Percentiles rank a stretch among this genome's conserved stretches.
Evolutionary conservation across 1,140 invertebrate species (phyloP).

Genomic region (Globodera rostochiensis): DNA sequence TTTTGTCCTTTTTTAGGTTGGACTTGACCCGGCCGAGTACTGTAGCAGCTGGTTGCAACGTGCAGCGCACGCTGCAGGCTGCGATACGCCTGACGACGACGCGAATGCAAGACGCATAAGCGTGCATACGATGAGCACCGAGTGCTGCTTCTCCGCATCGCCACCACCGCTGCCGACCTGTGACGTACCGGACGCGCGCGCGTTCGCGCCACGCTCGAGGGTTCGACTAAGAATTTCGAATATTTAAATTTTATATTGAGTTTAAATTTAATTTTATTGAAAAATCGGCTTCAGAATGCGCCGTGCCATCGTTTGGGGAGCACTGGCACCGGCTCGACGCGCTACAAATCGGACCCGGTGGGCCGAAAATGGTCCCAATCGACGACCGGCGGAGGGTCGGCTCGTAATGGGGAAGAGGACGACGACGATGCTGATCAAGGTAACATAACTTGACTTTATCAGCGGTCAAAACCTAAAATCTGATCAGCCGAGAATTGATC

Average conservation of each 20-base stretch:
- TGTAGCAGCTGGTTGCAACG: neutral
- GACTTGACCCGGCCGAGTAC: slow-evolving; percentile 47
- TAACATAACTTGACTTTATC: neutral
- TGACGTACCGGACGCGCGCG: neutral
- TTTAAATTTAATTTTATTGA: neutral
- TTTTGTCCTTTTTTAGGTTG: neutral
- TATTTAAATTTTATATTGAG: neutral
- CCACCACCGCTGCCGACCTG: slow-evolving; percentile 3
- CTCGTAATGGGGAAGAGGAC: neutral
- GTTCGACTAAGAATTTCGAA: slow-evolving; percentile 26
- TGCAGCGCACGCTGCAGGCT: too few relatives aligned
- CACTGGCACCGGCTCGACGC: slow-evolving; percentile 26
- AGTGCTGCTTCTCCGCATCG: slow-evolving; percentile 30
- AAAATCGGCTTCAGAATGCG: neutral
- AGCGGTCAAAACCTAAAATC: too few relatives aligned
- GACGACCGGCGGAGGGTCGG: neutral
- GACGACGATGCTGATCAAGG: neutral
- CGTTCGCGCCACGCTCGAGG: slow-evolving; percentile 22
- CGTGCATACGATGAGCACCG: slow-evolving; percentile 22
- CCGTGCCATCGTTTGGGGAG: slow-evolving; percentile 22
- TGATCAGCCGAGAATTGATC: too few relatives aligned
- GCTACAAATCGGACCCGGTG: slow-evolving; percentile 20
- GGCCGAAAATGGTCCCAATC: neutral
- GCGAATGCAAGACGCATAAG: slow-evolving; percentile 18
- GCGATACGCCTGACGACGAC: neutral